Evolutionary conservation across 2,797 vertebrate species (phyloP), one percentile per base, ranked within the genome.

Genomic region (Cryptoprocta ferox): DNA sequence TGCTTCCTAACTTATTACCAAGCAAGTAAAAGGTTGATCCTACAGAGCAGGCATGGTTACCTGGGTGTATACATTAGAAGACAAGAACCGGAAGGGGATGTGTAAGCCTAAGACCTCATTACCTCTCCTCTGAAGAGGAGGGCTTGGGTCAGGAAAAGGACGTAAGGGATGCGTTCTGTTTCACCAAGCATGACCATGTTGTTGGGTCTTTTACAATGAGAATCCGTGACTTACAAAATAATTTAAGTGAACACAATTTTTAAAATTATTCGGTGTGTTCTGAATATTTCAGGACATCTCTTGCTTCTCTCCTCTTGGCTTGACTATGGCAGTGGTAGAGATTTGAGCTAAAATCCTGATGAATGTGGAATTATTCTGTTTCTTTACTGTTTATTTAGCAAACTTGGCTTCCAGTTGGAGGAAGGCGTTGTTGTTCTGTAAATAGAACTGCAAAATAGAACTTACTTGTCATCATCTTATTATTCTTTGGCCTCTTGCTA

Each of bases 371-470:
- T 81, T 94, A 82, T 96, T 97, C 75, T 97, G 81, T 93, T 87
- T 94, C 93, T 98, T 83, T 35, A 68, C 96, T 84, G 75, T 68
- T 97, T 98, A 14, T 98, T 98, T 96, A 95, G 81, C 14, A 11
- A 94, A 97, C 95, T 97, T 6, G 26, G 87, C 89, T 95, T 96
- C 95, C 78, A 66, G 91, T 95, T 96, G 94, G 94, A 95, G 97
- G 97, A 97, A 94, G 59, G 97, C 56, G 68, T 94, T 97, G 96
- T 94, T 96, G 85, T 97, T 98, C 97, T 98, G 97, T 97, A 98
- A 98, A 97, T 90, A 97, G 97, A 97, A 81, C 78, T 86, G 88
- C 35, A 59, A 97, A 97, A 94, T 94, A 89, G 89, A 97, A 95
- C 84, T 94, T 98, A 95, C 94, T 98, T 98, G 97, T 97, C 96